Percentiles rank a stretch among this genome's conserved stretches.
phyloP scores from a whole-genome alignment of 2,888 invertebrate species.

The Pseudanteris insignis region DNA sequence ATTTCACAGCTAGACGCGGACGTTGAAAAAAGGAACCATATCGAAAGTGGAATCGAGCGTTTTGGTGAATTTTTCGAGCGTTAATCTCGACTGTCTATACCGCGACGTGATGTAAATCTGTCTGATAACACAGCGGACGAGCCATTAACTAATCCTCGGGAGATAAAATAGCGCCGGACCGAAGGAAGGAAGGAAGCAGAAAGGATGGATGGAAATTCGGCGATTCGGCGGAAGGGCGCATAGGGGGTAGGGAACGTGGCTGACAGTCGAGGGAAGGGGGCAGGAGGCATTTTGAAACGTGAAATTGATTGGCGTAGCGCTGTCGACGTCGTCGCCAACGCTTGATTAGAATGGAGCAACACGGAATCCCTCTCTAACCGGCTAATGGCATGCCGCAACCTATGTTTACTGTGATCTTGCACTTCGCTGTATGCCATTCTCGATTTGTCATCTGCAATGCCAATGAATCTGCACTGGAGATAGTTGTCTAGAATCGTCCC shows the following conservation, averaged over 20 bases:
- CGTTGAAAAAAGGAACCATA: constrained; percentile 11
- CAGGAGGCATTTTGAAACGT: constrained; percentile 53
- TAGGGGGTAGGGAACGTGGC: constrained; percentile 44
- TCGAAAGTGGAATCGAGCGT: constrained; percentile 28
- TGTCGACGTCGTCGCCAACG: constrained; percentile 54
- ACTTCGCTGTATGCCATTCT: constrained; percentile 53
- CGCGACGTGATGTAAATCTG: constrained; percentile 58
- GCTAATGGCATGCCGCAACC: constrained; percentile 65
- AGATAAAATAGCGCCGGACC: constrained; percentile 56
- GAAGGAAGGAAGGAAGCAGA: constrained; percentile 24
- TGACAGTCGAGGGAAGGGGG: constrained; percentile 47
- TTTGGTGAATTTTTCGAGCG: constrained; percentile 20
- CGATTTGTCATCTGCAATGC: constrained; percentile 64
- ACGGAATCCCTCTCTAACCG: constrained; percentile 65
- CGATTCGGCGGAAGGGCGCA: constrained; percentile 45
- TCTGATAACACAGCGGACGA: constrained; percentile 62
- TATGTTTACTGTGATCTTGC: constrained; percentile 65
- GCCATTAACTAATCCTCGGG: constrained; percentile 63
- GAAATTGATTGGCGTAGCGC: constrained; percentile 62
- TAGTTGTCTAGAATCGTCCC: constrained; percentile 40
- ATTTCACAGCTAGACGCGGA: constrained; percentile 15
- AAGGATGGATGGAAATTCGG: constrained; percentile 36
- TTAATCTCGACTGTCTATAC: constrained; percentile 32
- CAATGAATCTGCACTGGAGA: constrained; percentile 53
- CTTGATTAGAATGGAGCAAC: constrained; percentile 66